These are phyloP conservation scores for Uropsilus gracilis DNA, from an alignment of 2,113 vertebrate species.

Conservation along the genomic window DNA sequence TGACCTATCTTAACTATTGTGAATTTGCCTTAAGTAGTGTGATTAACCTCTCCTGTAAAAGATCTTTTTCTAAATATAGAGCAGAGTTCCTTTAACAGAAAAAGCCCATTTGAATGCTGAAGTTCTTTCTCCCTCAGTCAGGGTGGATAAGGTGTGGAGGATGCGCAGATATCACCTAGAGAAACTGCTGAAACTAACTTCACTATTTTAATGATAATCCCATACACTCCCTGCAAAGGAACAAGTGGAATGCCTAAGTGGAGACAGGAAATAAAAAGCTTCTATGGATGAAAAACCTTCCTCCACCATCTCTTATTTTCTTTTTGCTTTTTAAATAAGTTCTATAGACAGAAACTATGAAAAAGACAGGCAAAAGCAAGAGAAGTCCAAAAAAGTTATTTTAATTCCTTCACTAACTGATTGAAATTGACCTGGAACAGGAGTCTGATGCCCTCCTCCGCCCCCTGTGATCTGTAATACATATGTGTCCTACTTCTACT, in stretches of 20 bases:
- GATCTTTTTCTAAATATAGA: conserved; percentile 68
- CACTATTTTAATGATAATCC: not conserved
- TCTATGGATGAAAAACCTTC: not conserved
- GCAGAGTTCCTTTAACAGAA: not conserved
- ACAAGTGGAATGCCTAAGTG: not conserved
- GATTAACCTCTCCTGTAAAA: conserved; percentile 72
- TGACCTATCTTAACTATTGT: conserved; percentile 78
- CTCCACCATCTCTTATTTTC: not conserved
- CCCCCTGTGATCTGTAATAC: not conserved
- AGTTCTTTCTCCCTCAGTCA: not conserved
- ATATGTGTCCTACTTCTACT: not conserved
- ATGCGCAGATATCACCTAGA: not conserved
- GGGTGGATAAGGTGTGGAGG: not conserved
- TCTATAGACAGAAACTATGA: not conserved
- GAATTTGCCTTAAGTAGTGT: conserved; percentile 76
- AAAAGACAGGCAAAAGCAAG: not conserved
- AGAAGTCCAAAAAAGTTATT: not conserved
- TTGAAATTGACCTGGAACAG: not conserved
- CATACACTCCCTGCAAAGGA: not conserved
- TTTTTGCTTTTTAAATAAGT: not conserved
- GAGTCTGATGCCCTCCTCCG: not conserved
- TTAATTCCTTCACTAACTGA: conserved; percentile 24
- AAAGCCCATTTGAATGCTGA: not conserved
- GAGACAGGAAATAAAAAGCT: not conserved
- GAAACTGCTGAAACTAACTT: not conserved